phyloP scores from a whole-genome alignment of 2,888 invertebrate species.

The Lamellibrachia columna region DNA sequence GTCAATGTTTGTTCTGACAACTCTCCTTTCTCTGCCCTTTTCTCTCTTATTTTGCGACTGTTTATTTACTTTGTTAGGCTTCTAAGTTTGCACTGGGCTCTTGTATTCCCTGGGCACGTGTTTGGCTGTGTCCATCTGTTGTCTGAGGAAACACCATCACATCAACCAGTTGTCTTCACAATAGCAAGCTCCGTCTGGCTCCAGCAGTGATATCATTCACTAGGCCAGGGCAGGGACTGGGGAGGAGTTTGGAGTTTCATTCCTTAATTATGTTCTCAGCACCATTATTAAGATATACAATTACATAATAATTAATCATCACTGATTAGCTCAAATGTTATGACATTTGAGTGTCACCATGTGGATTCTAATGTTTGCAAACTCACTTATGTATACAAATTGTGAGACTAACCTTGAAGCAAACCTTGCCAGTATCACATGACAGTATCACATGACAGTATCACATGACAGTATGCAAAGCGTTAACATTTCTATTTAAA shows the following conservation, averaged over 20 bases:
- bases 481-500: no score
- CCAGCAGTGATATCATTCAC: not conserved
- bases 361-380: not conserved
- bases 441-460: no score
- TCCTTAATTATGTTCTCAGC: not conserved
- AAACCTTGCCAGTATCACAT: no score
- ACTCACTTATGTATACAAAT: not conserved
- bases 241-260: not conserved
- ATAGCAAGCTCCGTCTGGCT: not conserved
- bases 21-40: not conserved
- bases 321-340: not conserved
- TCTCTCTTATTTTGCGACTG: not conserved
- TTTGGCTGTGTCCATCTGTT: not conserved
- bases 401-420: no score
- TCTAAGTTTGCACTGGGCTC: not conserved
- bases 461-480: no score
- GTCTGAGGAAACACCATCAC: not conserved
- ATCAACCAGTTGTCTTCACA: not conserved
- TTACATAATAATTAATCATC: not conserved
- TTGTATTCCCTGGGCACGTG: not conserved
- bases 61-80: constrained; percentile 6
- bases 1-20: not conserved
- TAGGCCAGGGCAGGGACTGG: not conserved
- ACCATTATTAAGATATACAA: not conserved
- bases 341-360: no score